A percentile compares a stretch with the other conserved stretches of the same genome.
These are phyloP conservation scores for Trichonephila inaurata DNA, from an alignment of 1,140 invertebrate genomes.

Conservation along the genomic window DNA sequence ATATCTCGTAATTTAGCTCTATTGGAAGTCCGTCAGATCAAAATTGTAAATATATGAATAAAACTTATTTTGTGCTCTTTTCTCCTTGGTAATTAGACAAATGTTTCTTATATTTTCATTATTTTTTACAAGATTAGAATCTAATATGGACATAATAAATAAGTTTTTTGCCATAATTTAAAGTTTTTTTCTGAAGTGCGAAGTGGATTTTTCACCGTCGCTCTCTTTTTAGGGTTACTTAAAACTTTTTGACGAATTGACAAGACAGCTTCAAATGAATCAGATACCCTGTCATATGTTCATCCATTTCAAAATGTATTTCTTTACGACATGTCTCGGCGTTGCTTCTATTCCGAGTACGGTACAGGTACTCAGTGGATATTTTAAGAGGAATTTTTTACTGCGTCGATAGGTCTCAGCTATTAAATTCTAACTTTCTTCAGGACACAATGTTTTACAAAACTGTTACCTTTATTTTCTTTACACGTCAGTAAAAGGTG, in stretches of 20 bases:
- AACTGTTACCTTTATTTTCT: neutral
- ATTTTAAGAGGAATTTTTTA: conserved; percentile 20
- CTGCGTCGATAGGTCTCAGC: neutral
- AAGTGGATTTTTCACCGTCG: no score
- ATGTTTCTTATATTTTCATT: no score
- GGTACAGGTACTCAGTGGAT: conserved; percentile 14
- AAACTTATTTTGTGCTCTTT: no score
- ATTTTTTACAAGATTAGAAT: no score
- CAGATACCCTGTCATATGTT: neutral
- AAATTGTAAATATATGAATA: no score
- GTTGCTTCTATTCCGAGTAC: conserved; percentile 22
- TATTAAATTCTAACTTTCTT: neutral
- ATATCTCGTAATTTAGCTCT: no score
- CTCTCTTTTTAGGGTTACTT: no score
- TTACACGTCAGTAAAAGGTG: neutral
- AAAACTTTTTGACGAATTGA: neutral
- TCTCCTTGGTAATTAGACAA: no score
- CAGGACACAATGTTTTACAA: neutral
- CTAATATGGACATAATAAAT: no score
- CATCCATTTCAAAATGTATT: conserved; percentile 17
- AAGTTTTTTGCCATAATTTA: no score
- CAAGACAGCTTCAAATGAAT: neutral
- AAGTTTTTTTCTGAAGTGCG: no score
- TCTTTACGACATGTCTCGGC: neutral
- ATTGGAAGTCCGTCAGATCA: no score